Conservation (phyloP, 2,888 invertebrate genomes). For the Portevinia maculata region DNA sequence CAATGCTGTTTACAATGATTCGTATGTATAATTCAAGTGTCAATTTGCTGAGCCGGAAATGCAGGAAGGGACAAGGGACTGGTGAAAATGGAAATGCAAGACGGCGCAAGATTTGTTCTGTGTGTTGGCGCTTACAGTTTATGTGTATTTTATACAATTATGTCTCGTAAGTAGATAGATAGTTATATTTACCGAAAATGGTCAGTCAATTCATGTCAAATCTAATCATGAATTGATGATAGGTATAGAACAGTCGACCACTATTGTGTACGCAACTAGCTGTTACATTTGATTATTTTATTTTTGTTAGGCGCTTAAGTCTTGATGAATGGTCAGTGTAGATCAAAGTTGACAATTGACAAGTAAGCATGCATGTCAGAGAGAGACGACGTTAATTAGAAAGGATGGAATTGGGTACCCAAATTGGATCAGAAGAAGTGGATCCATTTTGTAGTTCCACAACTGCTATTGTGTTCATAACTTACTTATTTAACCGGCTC, state of each 20-base stretch:
- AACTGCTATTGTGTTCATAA: too few relatives aligned
- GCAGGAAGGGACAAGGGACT: background rate
- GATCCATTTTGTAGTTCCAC: too few relatives aligned
- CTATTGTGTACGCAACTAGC: constrained; percentile 36
- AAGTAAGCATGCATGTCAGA: too few relatives aligned
- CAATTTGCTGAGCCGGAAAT: constrained; percentile 16
- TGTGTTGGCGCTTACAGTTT: constrained; percentile 29
- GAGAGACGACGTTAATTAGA: background rate
- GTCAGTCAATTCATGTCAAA: constrained; percentile 50
- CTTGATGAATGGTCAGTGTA: background rate
- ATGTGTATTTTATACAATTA: constrained; percentile 61
- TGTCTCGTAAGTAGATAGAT: constrained; percentile 44
- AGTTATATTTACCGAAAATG: constrained; percentile 56
- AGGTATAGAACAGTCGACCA: constrained; percentile 6
- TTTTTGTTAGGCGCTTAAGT: background rate
- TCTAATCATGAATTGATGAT: constrained; percentile 52
- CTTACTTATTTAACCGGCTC: too few relatives aligned
- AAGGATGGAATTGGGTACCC: background rate
- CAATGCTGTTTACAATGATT: constrained; percentile 46
- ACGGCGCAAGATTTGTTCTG: constrained; percentile 18
- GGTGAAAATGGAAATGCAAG: background rate
- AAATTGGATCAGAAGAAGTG: background rate
- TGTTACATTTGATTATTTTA: constrained; percentile 40
- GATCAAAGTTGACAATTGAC: background rate
- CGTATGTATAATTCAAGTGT: constrained; percentile 54